A percentile compares a stretch with the other conserved stretches of the same genome.
phyloP scores from a whole-genome alignment of 2,797 vertebrate genomes.

The Syngnathus rostellatus region DNA sequence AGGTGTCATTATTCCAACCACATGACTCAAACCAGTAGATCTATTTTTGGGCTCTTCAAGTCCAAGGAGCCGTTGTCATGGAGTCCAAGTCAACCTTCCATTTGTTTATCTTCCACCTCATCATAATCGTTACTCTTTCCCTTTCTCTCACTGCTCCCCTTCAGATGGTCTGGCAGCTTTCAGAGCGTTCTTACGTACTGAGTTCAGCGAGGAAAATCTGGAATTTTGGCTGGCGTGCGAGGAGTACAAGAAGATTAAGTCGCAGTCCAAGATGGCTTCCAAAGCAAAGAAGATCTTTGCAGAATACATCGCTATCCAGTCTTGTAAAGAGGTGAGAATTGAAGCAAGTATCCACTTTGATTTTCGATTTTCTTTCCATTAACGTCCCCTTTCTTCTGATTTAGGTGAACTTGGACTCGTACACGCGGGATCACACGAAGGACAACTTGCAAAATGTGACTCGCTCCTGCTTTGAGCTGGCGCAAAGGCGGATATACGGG shows the following conservation, averaged over 20 bases:
- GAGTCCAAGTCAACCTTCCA: slow-evolving; percentile 48
- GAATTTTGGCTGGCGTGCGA: slow-evolving; percentile 98
- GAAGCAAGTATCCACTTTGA: not conserved
- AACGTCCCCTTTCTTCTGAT: not conserved
- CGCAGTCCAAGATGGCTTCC: slow-evolving; percentile 91
- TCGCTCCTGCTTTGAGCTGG: slow-evolving; percentile 86
- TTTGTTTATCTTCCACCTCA: slow-evolving; percentile 45
- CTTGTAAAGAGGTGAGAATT: slow-evolving; percentile 89
- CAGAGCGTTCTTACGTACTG: slow-evolving; percentile 90
- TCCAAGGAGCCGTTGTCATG: slow-evolving; percentile 60
- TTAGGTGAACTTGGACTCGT: slow-evolving; percentile 93
- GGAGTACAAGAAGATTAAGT: slow-evolving; percentile 96
- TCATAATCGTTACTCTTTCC: slow-evolving; percentile 27
- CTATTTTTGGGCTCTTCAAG: slow-evolving; percentile 52
- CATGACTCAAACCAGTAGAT: slow-evolving; percentile 44
- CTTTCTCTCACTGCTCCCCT: slow-evolving; percentile 25
- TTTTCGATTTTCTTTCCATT: not conserved
- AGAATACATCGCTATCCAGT: slow-evolving; percentile 95
- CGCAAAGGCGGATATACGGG: slow-evolving; percentile 90
- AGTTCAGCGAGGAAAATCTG: slow-evolving; percentile 98
- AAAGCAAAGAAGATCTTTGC: slow-evolving; percentile 96
- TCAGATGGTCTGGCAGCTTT: slow-evolving; percentile 93
- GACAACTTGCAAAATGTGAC: slow-evolving; percentile 90
- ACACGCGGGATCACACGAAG: slow-evolving; percentile 92
- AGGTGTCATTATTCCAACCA: slow-evolving; percentile 35